Percentiles rank a stretch among this genome's conserved stretches.
These are phyloP conservation scores for Sinocyclocheilus rhinocerous DNA, from an alignment of 2,113 vertebrate species.

Conservation along the genomic window DNA sequence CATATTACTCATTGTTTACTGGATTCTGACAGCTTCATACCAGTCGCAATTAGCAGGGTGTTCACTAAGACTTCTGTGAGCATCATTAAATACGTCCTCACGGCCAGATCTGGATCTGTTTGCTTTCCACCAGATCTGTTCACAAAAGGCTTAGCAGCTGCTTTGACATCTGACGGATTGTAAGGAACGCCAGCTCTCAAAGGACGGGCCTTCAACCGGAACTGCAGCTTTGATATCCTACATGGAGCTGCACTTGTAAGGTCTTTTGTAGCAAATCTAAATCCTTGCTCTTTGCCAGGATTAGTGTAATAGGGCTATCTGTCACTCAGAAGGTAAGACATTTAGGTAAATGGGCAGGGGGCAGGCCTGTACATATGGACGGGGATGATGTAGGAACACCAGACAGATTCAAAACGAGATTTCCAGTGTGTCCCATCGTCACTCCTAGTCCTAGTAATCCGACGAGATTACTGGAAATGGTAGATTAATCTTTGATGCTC, in stretches of 20 bases:
- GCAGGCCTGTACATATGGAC: slow-evolving; percentile 37
- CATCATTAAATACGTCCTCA: slow-evolving; percentile 37
- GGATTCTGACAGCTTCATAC: not conserved
- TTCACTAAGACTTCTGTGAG: not conserved
- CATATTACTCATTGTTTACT: not conserved
- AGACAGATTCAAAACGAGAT: slow-evolving; percentile 56
- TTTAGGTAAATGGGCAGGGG: slow-evolving; percentile 21
- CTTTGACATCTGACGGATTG: slow-evolving; percentile 41
- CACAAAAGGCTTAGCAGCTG: slow-evolving; percentile 28
- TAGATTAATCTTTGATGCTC: slow-evolving; percentile 59
- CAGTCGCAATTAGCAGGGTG: slow-evolving; percentile 27
- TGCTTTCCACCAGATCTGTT: slow-evolving; percentile 28
- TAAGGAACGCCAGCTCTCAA: not conserved
- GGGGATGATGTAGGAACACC: slow-evolving; percentile 8
- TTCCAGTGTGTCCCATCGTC: slow-evolving; percentile 56
- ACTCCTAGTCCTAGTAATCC: slow-evolving; percentile 59
- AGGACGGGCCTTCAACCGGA: slow-evolving; percentile 25
- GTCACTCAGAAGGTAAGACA: slow-evolving; percentile 46
- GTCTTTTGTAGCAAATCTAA: slow-evolving; percentile 31
- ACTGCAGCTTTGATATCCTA: slow-evolving; percentile 45
- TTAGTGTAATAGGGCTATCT: slow-evolving; percentile 48
- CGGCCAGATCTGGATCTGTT: slow-evolving; percentile 1
- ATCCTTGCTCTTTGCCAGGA: slow-evolving; percentile 47
- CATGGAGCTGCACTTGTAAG: slow-evolving; percentile 24
- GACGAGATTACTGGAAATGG: slow-evolving; percentile 64